Conservation (phyloP, 2,113 vertebrate genomes). For the Peucedramus taeniatus region DNA sequence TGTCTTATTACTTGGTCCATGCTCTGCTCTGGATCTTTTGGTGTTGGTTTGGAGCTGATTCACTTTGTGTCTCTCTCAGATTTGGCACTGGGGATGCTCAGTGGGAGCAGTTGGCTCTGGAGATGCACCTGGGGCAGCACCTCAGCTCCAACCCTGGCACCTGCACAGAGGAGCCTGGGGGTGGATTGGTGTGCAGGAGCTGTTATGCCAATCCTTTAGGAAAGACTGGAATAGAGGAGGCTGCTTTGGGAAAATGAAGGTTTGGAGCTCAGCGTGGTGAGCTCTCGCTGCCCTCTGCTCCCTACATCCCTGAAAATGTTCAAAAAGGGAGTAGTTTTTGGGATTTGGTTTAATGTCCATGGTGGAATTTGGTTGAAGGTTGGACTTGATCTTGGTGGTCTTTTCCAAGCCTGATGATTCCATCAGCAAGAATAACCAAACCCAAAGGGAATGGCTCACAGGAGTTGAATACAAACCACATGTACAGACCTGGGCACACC, state of each 20-base stretch:
- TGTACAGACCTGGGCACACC: not conserved
- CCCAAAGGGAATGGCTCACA: not conserved
- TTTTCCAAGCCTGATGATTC: not conserved
- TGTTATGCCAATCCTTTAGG: not conserved
- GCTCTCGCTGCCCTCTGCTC: rapidly evolving
- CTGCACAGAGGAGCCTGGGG: not conserved
- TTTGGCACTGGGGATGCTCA: not conserved
- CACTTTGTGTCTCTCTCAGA: not conserved
- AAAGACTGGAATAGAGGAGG: not conserved
- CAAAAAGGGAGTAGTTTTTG: not conserved
- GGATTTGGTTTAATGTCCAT: not conserved
- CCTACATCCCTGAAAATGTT: not conserved
- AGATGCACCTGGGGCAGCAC: not conserved
- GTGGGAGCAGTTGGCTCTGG: rapidly evolving
- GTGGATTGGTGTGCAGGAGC: not conserved
- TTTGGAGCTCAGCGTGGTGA: rapidly evolving
- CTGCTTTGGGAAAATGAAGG: not conserved
- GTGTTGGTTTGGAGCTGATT: not conserved
- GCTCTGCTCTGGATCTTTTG: not conserved
- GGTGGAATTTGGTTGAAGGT: rapidly evolving
- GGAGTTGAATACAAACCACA: not conserved
- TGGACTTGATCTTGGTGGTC: not conserved
- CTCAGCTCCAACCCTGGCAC: not conserved
- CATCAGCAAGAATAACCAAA: not conserved
- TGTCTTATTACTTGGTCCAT: not conserved